Evolutionary conservation across 2,113 vertebrate genomes (phyloP), one percentile per base, ranked within the genome.

Genomic region (Ibidorhyncha struthersii): DNA sequence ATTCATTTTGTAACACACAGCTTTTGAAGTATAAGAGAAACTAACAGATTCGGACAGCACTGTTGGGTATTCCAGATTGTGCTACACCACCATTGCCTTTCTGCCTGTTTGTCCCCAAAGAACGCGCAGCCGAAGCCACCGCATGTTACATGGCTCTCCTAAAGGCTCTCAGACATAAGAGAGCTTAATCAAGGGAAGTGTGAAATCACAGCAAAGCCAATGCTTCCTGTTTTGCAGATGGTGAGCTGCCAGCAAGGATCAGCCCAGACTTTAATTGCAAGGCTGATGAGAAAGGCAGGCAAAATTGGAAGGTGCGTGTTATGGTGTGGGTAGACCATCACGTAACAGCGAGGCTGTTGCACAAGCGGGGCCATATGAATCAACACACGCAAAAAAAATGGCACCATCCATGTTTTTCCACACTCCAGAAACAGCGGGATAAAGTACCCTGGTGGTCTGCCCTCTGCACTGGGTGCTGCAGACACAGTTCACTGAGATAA

Each of bases 171-270:
- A 62, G 78, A 66, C 91, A 61, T 80, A 63, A 96, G 83, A 4
- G 1, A 93, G 91, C 78, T 92, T 90, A 56, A 90, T 92, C 95
- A 91, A 88, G 91, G 49, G 77, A 97, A 92, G 97, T 96, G 96
- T 96, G 94, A 96, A 97, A 97, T 96, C 94, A 67, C 94, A 96
- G 93, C 81, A 90, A 94, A 96, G 95, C 91, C 96, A 92, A 69
- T 63, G 90, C 91, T 97, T 88, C 94, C 92, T 61, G 6, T 83
- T 96, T 52, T 96, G 78, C 97, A 97, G 97, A 97, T 98, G 97
- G 97, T 96, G 89, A 96, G 95, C 94, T 97, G 95, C 96, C 97
- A 97, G 95, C 85, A 97, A 93, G 83, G 86, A 98, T 97, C 96
- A 97, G 83, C 86, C 91, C 81, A 92, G 91, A 32, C 74, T 97